Base-by-base conservation (phyloP, 2,888 invertebrate species). In the Archips xylosteana region DNA sequence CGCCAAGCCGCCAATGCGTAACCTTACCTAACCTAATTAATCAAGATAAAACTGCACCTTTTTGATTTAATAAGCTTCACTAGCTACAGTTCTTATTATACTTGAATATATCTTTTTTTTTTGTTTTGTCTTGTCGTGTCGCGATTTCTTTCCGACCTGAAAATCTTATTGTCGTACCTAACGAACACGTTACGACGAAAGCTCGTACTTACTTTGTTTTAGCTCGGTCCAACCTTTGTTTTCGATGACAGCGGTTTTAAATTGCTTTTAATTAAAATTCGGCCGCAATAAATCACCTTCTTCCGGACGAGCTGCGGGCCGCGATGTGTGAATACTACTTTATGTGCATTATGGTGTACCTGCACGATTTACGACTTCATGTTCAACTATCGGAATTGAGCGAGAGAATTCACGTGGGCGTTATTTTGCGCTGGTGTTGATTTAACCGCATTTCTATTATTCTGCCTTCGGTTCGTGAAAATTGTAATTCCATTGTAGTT, bases 261-360 rank as follows among this genome's bases (percentile, higher is more conserved):
- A 85, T 86, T 81, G 78, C 77, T 82, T 87, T 87, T 86, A 86
- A 87, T 88, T 89, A 85, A 86, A 88, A 84, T 81, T 80, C 79
- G 80, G 75, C 79, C 81, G 79, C 82, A 82, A 83, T 87, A 86
- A 85, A 87, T 88, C 84, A 83, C 77, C 75, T 78, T 81, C 82
- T 82, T 84, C 82, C 81, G 82, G 82, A 78, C 79, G 80, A 77
- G 80, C 78, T 76, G 78, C 39, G 39, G 73, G 59, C 59, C 80
- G 78, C 77, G 78, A 75, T 69, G 75, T 76, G 76, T 75, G 71
- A 76, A 77, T 78, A 78, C 79, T 78, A 72, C 77, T 75, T 76
- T 78, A 79, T 78, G 79, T 81, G 75, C 72, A 78, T 79, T 77
- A 77, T 72, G 78, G 75, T 78, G 76, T 75, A 75, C 75, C 68